These are phyloP conservation scores for Zoroaster sp. DNA, from an alignment of 53 echinoderm and acorn worm genomes.

Conservation along the genomic window DNA sequence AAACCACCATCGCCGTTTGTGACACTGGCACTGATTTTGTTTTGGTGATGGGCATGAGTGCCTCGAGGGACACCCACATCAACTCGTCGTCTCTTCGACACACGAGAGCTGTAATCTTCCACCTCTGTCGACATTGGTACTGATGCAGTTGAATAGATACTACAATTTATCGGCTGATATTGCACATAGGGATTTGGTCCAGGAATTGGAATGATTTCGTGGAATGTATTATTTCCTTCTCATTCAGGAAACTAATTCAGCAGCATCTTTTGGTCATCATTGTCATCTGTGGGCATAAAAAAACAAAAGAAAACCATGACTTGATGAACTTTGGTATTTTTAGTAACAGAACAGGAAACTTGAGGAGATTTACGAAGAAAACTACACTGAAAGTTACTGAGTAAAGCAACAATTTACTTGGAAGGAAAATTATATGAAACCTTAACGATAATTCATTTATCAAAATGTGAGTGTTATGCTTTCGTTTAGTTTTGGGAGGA, in stretches of 20 bases:
- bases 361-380: conserved; percentile 39
- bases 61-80: conserved; percentile 78
- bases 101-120: conserved; percentile 43
- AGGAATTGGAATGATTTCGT: conserved; percentile 6
- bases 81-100: conserved; percentile 75
- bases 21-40: conserved; percentile 58
- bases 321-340: background rate
- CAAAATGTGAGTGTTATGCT: background rate
- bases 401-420: background rate
- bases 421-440: conserved; percentile 9
- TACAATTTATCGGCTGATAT: conserved; percentile 16
- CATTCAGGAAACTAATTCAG: conserved; percentile 34
- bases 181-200: conserved; percentile 26
- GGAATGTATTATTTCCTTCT: conserved; percentile 54
- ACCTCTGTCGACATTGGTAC: conserved; percentile 52
- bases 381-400: background rate
- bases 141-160: background rate
- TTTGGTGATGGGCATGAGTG: conserved; percentile 43
- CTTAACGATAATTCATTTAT: background rate
- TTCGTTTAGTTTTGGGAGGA: too few species aligned
- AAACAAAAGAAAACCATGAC: conserved; percentile 16
- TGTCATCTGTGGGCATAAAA: background rate
- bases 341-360: conserved; percentile 42
- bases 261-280: conserved; percentile 3
- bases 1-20: conserved; percentile 53